Conservation (phyloP, 2,113 vertebrate genomes). For the Psettodes erumei region DNA sequence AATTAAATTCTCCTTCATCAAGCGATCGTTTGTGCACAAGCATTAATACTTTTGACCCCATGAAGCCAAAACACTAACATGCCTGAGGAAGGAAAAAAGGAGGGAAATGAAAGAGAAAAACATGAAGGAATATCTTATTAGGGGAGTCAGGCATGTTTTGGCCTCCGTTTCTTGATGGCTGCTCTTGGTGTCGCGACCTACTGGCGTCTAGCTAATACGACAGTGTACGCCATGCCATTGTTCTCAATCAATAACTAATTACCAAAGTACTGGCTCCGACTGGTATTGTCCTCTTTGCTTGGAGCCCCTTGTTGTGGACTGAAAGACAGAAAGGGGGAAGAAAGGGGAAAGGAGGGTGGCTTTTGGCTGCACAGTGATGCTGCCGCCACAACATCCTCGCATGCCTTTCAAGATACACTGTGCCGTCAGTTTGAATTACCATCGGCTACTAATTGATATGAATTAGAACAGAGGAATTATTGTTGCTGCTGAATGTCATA, state of each 20-base stretch:
- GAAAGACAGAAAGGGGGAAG: constrained; percentile 74
- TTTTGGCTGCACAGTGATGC: constrained; percentile 85
- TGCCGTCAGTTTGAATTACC: constrained; percentile 92
- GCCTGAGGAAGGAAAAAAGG: constrained; percentile 76
- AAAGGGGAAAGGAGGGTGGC: constrained; percentile 82
- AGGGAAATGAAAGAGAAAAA: constrained; percentile 80
- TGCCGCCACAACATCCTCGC: constrained; percentile 87
- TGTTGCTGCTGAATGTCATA: constrained; percentile 92
- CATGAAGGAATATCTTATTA: constrained; percentile 84
- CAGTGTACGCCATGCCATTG: constrained; percentile 86
- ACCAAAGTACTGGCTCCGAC: constrained; percentile 90
- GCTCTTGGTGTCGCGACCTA: constrained; percentile 87
- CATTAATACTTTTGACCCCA: constrained; percentile 85
- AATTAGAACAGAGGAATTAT: constrained; percentile 95
- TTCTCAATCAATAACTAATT: constrained; percentile 99
- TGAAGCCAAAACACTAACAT: constrained; percentile 78
- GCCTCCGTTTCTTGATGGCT: constrained; percentile 88
- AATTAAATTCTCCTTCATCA: constrained; percentile 79
- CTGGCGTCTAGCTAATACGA: constrained; percentile 91
- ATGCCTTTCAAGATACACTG: constrained; percentile 90
- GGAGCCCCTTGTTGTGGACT: constrained; percentile 89
- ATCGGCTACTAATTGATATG: constrained; percentile 94
- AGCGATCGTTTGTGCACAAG: constrained; percentile 75
- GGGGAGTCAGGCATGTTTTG: constrained; percentile 84
- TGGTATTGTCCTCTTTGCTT: constrained; percentile 85